Evolutionary conservation across 2,113 vertebrate genomes (phyloP), one percentile per base, ranked within the genome.

Genomic region (Holacanthus passer): DNA sequence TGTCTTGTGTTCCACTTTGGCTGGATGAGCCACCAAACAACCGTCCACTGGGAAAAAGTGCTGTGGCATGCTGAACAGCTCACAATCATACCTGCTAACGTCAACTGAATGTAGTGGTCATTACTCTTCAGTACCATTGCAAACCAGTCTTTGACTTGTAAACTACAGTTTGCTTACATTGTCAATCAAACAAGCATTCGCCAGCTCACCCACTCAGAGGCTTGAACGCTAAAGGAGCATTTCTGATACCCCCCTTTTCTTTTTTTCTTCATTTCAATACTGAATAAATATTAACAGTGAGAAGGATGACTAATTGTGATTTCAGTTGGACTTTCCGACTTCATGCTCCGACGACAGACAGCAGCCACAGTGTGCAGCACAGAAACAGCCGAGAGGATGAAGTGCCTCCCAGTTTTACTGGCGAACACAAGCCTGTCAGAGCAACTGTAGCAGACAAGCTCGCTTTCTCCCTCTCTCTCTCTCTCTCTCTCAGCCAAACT

Each of bases 401-500:
- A 82, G 66, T 48, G 22, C 27, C 27, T 74, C 50, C 12, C 19
- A 65, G 41, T 68, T 74, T 75, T 75, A 66, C 39, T 63, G 48
- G 58, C 7, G 14, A 74, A 64, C 47, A 77, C 68, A 53, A 77
- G 32, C 24, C 55, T 63, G 64, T 62, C 27, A 56, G 72, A 70
- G 48, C 5, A 4, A 14, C 69, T 68, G 64, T 16, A 45, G 45
- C 37, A 32, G 68, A 69, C 31, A 56, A 47, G 37, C 64, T 19
- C 24, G 17, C 68, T 58, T 19, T 31, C 37, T 50, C 56, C 37
- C 58, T 31, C 2, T 73, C 29, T 31, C 43, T 19, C 68, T 56
- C 22, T 39, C 35, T 48, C 71, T 50, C 58, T 31, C 2, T 74
- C 39, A 62, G 53, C 22, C 45, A 35, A 65, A 74, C 78, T 81